Evolutionary conservation across 2,113 vertebrate species (phyloP).

Genomic region (Morone saxatilis): DNA sequence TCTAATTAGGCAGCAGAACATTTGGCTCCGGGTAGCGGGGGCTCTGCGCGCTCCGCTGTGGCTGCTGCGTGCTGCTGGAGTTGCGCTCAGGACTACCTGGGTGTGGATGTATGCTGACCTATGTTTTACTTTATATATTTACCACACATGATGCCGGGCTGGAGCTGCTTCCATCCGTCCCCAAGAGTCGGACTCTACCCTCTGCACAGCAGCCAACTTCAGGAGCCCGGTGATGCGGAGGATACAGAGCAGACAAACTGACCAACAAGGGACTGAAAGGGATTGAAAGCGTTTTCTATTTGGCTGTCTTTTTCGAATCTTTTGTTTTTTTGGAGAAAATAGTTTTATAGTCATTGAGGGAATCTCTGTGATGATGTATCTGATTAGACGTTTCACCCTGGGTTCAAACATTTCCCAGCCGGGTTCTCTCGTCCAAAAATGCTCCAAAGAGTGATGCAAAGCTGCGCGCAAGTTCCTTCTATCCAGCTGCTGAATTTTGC

Average conservation of each 20-base stretch:
- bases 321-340: not conserved
- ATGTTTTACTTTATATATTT: not conserved
- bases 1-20: conserved; percentile 20
- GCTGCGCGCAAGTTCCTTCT: conserved; percentile 49
- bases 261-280: conserved; percentile 11
- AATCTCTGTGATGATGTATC: conserved; percentile 7
- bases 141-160: not conserved
- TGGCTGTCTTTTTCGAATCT: not conserved
- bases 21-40: conserved; percentile 7
- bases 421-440: conserved; percentile 32
- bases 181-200: conserved; percentile 49
- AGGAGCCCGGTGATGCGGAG: conserved; percentile 38
- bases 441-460: conserved; percentile 41
- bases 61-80: conserved; percentile 46
- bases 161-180: not conserved
- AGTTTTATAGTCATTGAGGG: not conserved
- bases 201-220: conserved; percentile 62
- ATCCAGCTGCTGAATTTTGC: conserved; percentile 10
- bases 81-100: conserved; percentile 65
- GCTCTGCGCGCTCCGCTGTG: conserved; percentile 31
- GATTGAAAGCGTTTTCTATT: not conserved
- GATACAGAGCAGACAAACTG: conserved; percentile 34
- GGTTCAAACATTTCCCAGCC: not conserved
- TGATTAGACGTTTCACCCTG: not conserved
- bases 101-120: conserved; percentile 43